Evolutionary conservation across 2,888 invertebrate genomes (phyloP).

Genomic region (Belgica antarctica): DNA sequence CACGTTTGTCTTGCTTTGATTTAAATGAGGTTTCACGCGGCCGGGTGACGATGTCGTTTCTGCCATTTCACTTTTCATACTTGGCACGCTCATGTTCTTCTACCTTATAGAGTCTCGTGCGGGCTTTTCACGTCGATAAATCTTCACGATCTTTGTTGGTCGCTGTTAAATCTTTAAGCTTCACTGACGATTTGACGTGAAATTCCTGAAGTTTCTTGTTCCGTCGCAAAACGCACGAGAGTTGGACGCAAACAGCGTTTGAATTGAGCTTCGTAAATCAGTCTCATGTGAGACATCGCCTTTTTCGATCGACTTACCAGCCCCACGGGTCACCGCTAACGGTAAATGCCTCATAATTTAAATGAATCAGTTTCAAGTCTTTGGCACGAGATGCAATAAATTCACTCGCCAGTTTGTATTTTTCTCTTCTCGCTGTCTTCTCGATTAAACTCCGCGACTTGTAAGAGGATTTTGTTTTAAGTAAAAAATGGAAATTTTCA

Average conservation of each 20-base stretch:
- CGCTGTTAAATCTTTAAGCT: no score
- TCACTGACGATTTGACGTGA: no score
- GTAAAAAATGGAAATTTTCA: conserved; percentile 13
- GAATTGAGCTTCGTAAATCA: no score
- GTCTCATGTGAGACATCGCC: no score
- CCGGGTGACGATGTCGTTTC: not conserved
- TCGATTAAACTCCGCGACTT: not conserved
- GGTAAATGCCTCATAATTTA: not conserved
- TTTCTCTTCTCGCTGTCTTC: not conserved
- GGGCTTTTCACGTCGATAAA: no score
- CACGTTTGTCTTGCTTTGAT: not conserved
- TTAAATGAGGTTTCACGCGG: not conserved
- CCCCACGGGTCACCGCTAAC: not conserved
- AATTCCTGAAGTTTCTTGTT: no score
- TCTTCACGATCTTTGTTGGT: no score
- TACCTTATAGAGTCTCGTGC: no score
- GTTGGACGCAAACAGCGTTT: no score
- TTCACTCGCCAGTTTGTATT: not conserved
- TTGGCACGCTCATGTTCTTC: not conserved
- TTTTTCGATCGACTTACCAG: no score
- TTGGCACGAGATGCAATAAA: not conserved
- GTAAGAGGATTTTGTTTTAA: conserved; percentile 27
- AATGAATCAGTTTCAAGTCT: not conserved
- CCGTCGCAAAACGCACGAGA: no score
- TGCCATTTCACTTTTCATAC: not conserved